Percentiles rank a stretch among this genome's conserved stretches.
phyloP scores from a whole-genome alignment of 2,888 invertebrate species.

The Phalangium opilio region DNA sequence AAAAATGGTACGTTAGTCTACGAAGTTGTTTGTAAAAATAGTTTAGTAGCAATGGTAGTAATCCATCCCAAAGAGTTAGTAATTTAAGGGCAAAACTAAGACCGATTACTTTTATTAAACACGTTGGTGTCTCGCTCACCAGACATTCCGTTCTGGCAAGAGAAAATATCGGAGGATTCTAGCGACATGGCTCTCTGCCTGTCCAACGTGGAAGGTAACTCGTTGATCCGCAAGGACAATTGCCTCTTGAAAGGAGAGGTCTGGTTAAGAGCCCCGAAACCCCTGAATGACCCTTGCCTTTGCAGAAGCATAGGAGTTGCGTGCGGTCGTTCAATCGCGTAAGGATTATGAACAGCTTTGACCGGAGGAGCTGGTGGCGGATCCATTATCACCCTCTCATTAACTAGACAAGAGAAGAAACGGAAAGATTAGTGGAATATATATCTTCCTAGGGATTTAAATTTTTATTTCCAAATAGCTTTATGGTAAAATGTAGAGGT shows the following conservation, averaged over 20 bases:
- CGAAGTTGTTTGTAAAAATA: too few species aligned
- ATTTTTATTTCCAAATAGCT: too few species aligned
- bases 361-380: slow-evolving; percentile 34
- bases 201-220: slow-evolving; percentile 87
- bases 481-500: too few species aligned
- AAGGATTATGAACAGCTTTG: slow-evolving; percentile 56
- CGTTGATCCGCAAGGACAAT: slow-evolving; percentile 70
- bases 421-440: too few species aligned
- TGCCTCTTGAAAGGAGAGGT: slow-evolving; percentile 86
- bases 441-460: too few species aligned
- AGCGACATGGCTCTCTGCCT: slow-evolving; percentile 35
- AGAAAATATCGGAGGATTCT: slow-evolving; percentile 16
- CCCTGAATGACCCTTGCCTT: slow-evolving; percentile 85
- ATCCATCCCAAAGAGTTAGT: too few species aligned
- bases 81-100: too few species aligned
- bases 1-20: too few species aligned
- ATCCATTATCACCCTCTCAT: too few species aligned
- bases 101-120: too few species aligned
- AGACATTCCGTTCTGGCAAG: slow-evolving; percentile 13
- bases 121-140: slow-evolving; percentile 4
- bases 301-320: slow-evolving; percentile 87
- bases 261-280: slow-evolving; percentile 61
- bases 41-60: too few species aligned
- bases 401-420: too few species aligned
- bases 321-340: slow-evolving; percentile 86